Evolutionary conservation across 2,888 invertebrate genomes (phyloP).

Genomic region (Cosmopolites sordidus): DNA sequence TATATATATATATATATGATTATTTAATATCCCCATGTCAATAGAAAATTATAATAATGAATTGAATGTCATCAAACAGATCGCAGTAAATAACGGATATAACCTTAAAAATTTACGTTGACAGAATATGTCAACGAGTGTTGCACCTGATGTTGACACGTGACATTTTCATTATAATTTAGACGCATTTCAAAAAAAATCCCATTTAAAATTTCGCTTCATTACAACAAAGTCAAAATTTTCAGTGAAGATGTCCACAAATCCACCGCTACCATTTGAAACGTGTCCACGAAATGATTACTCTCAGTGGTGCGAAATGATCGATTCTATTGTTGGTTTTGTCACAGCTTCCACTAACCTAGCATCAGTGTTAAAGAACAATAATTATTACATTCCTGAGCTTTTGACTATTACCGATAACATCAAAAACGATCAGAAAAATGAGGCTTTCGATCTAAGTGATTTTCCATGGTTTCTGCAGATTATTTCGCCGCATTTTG

Average conservation of each 20-base stretch:
- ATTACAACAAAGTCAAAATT: conserved; percentile 16
- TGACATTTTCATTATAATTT: too few relatives aligned
- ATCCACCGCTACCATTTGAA: conserved; percentile 15
- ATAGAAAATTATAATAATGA: too few relatives aligned
- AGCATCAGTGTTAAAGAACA: conserved; percentile 11
- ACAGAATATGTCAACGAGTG: too few relatives aligned
- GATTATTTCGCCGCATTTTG: neutral
- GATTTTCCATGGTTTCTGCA: conserved; percentile 16
- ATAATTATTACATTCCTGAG: conserved; percentile 8
- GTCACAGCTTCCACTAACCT: conserved; percentile 22
- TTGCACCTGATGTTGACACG: too few relatives aligned
- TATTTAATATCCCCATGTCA: too few relatives aligned
- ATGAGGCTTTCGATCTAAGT: neutral
- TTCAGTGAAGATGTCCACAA: conserved; percentile 10
- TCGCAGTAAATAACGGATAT: too few relatives aligned
- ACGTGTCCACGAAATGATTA: conserved; percentile 9
- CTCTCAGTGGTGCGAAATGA: conserved; percentile 21
- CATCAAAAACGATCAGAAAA: neutral
- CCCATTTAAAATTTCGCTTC: too few relatives aligned
- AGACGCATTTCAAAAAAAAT: too few relatives aligned
- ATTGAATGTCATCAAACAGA: too few relatives aligned
- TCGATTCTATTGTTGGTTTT: conserved; percentile 18
- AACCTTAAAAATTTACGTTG: too few relatives aligned
- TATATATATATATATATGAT: too few relatives aligned
- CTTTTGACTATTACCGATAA: neutral